phyloP scores from a whole-genome alignment of 1,140 invertebrate genomes.

The Nylanderia fulva region DNA sequence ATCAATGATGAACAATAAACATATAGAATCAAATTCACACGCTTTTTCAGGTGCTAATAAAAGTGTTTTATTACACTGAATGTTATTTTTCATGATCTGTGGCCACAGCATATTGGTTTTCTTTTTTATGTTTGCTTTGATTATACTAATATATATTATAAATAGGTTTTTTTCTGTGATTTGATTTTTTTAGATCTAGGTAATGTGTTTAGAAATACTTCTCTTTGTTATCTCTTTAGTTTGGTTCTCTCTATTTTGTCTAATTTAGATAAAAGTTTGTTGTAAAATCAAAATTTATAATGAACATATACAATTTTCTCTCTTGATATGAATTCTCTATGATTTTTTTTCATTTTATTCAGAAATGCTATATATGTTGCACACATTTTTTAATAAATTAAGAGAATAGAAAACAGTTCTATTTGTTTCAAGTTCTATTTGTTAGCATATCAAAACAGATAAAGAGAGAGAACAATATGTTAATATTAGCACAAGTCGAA shows the following conservation, averaged over 20 bases:
- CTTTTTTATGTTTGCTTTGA: slow-evolving; percentile 12
- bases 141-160: slow-evolving; percentile 55
- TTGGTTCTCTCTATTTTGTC: not conserved
- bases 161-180: slow-evolving; percentile 52
- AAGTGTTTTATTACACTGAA: slow-evolving; percentile 46
- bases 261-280: slow-evolving; percentile 34
- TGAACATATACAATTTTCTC: not conserved
- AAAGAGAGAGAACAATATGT: not conserved
- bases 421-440: not conserved
- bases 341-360: not conserved
- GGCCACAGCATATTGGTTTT: not conserved
- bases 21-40: slow-evolving; percentile 40
- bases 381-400: slow-evolving; percentile 9
- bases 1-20: slow-evolving; percentile 35
- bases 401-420: not conserved
- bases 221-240: not conserved
- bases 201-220: slow-evolving; percentile 4
- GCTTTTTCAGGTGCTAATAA: slow-evolving; percentile 25
- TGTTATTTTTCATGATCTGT: slow-evolving; percentile 22
- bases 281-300: not conserved
- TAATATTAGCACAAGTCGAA: not conserved
- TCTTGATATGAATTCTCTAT: not conserved
- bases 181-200: slow-evolving; percentile 38
- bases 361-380: not conserved
- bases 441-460: not conserved